Base-by-base conservation (phyloP, 2,113 vertebrate genomes). In the Epinephelus cyanopodus region DNA sequence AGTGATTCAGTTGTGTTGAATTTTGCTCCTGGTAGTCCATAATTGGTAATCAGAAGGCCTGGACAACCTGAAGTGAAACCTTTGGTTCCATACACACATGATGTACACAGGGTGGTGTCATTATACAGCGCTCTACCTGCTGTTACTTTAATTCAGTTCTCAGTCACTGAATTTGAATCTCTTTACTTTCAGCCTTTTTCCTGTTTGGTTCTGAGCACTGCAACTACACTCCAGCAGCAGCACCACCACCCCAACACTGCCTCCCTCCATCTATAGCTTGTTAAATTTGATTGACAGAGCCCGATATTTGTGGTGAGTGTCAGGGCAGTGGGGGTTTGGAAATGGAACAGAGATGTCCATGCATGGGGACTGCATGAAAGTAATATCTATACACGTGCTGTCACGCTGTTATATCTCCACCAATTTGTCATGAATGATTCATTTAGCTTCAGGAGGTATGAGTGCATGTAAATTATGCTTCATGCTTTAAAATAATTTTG, bases 261-360 rank as follows among this genome's bases (percentile, higher is more conserved):
- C 48, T 29, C 53, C 58, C 45, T 68, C 76, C 70, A 45, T 83
- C 70, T 74, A 61, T 33, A 74, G 90, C 88, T 91, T 90, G 88
- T 92, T 93, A 92, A 89, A 91, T 85, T 70, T 92, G 92, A 93
- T 67, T 92, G 92, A 90, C 89, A 83, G 88, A 39, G n/a, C 14
- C 68, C 68, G 50, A 83, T 65, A 87, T 86, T 76, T 81, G 79
- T 74, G 81, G 76, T 74, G 86, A 90, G 80, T 83, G 77, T 88
- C 66, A 37, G 86, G 57, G 52, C 62, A 54, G 83, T 23, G 29
- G 85, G 62, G 76, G 74, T 75, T 83, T 85, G 45, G 77, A 84
- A 79, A 71, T 23, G 56, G 79, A 87, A 64, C 79, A 65, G 82
- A 78, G 73, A 88, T 76, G 81, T 87, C 77, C 84, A 66, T 53